These are phyloP conservation scores for Cyprinodon tularosa DNA, from an alignment of 2,113 vertebrate species.

Conservation along the genomic window DNA sequence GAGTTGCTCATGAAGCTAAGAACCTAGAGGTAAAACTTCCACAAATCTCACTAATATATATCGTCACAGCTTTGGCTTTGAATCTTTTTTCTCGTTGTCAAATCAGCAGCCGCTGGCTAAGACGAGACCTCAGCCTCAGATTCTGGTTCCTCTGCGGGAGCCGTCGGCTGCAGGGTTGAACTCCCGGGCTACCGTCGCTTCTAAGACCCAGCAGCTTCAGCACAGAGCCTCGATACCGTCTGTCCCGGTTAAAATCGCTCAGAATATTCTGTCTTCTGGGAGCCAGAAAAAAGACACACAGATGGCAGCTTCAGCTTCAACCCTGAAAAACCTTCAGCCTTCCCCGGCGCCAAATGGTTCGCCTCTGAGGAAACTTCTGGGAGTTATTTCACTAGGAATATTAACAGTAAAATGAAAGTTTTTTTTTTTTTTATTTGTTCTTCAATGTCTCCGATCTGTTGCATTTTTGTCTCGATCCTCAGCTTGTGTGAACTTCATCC, in stretches of 20 bases:
- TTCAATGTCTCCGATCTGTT: neutral
- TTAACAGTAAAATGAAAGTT: too few species aligned
- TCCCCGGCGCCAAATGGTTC: slow-evolving; percentile 61
- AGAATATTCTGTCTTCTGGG: slow-evolving; percentile 56
- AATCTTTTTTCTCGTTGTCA: neutral
- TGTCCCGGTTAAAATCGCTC: slow-evolving; percentile 63
- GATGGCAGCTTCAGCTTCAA: neutral
- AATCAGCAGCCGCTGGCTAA: slow-evolving; percentile 50
- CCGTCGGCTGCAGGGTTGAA: slow-evolving; percentile 24
- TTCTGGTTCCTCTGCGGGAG: slow-evolving; percentile 63
- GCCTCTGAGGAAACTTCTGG: slow-evolving; percentile 12
- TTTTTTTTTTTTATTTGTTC: neutral
- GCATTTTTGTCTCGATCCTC: slow-evolving; percentile 2
- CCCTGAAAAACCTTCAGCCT: slow-evolving; percentile 13
- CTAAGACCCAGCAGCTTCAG: slow-evolving; percentile 57
- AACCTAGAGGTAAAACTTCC: slow-evolving; percentile 65
- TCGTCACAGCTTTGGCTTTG: neutral
- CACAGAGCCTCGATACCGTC: slow-evolving; percentile 58
- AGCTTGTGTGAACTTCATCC: slow-evolving; percentile 70
- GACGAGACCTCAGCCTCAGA: slow-evolving; percentile 62
- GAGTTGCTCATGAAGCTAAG: slow-evolving; percentile 75
- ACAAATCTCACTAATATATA: neutral
- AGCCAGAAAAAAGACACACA: slow-evolving; percentile 32
- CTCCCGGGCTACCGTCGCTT: neutral
- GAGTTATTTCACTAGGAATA: neutral